phyloP scores from a whole-genome alignment of 2,797 vertebrate species.

The Phoebastria nigripes region DNA sequence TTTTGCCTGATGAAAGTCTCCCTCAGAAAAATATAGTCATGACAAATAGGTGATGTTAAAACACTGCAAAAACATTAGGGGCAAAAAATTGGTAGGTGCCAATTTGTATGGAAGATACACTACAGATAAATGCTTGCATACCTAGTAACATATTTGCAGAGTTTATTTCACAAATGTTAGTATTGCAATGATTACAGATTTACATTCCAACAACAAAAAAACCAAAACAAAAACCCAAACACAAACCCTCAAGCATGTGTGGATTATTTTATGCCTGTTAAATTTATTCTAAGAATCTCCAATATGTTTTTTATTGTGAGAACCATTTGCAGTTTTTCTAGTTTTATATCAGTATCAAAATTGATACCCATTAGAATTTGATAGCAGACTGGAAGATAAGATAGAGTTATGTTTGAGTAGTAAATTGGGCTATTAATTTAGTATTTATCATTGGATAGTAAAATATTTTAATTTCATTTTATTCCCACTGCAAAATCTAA shows the following conservation, averaged over 20 bases:
- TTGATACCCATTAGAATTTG: background rate
- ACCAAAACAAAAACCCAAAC: background rate
- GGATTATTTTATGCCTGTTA: background rate
- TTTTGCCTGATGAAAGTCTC: background rate
- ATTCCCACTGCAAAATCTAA: background rate
- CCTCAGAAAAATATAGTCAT: background rate
- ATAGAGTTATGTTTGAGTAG: background rate
- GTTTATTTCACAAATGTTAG: background rate
- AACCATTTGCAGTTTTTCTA: background rate
- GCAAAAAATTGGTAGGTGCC: background rate
- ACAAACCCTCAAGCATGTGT: background rate
- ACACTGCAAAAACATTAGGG: background rate
- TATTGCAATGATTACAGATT: background rate
- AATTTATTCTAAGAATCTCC: background rate
- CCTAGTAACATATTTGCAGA: background rate
- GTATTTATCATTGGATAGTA: background rate
- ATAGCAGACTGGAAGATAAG: background rate
- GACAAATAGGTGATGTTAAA: background rate
- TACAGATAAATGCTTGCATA: background rate
- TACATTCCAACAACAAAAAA: background rate
- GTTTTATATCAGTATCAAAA: background rate
- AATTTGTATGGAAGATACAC: background rate
- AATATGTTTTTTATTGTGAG: background rate
- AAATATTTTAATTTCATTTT: background rate
- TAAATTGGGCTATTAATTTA: slow-evolving; percentile 24